Percentiles rank a stretch among this genome's conserved stretches.
Conservation (phyloP, 1,140 invertebrate genomes). For the Leptinotarsa undecemlineata region DNA sequence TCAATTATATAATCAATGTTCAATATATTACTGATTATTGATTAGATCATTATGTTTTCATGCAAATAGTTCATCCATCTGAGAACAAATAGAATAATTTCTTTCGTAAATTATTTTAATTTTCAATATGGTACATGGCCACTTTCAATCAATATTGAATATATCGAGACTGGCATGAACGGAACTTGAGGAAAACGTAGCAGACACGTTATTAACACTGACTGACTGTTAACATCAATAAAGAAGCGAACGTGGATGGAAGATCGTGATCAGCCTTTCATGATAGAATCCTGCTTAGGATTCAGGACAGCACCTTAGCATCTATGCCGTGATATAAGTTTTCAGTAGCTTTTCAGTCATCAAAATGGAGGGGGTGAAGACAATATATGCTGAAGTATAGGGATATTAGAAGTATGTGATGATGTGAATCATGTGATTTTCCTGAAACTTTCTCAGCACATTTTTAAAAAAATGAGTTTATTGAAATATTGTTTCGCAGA, state of each 20-base stretch:
- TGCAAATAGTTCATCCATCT: too few relatives aligned
- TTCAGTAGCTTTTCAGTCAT: background rate
- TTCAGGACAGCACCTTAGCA: background rate
- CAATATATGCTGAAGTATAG: too few relatives aligned
- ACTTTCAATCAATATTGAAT: background rate
- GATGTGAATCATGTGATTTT: too few relatives aligned
- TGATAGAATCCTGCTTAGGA: background rate
- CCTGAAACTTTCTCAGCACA: too few relatives aligned
- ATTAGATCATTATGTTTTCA: too few relatives aligned
- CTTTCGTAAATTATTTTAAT: too few relatives aligned
- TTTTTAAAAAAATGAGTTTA: too few relatives aligned
- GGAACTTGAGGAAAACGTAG: background rate
- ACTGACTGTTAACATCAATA: background rate
- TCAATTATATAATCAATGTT: too few relatives aligned
- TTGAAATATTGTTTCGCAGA: too few relatives aligned
- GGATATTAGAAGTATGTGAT: too few relatives aligned
- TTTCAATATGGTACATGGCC: background rate
- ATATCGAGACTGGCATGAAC: background rate
- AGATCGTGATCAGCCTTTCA: background rate
- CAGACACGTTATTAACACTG: conserved; percentile 7
- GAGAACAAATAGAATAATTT: too few relatives aligned
- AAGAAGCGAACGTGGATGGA: background rate
- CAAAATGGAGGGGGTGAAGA: background rate
- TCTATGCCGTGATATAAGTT: background rate
- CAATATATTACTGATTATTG: too few relatives aligned